Base-by-base conservation (phyloP, 2,797 vertebrate genomes). In the Galago senegalensis region DNA sequence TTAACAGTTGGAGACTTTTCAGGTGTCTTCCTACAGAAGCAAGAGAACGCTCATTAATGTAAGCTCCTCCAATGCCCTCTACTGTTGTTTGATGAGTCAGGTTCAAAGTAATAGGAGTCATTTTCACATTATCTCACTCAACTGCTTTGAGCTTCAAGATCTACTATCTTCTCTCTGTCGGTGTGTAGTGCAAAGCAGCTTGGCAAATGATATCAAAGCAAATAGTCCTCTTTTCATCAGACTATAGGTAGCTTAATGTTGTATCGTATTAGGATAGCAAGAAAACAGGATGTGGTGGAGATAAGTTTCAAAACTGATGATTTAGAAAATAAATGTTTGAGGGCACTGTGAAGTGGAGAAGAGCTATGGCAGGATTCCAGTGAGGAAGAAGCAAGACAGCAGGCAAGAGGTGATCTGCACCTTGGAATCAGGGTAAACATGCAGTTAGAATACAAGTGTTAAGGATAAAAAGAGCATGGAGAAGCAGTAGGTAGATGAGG, bases 101-200 rank as follows among this genome's bases (percentile, higher is more conserved):
- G 2, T 27, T 96, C 25, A 83, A 95, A 94, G 21, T 80, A 96
- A 94, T 31, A 89, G 12, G 21, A 76, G 25, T 56, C 7, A 34
- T 94, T 96, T 95, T 94, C 67, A 90, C 20, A n/a, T 93, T 60
- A 86, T 93, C 89, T 95, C 40, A 58, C 34, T 91, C 89, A 92
- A 34, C 20, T 86, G 7, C 49, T n/a, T 97, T 91, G 40, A 86
- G 61, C 40, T 67, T 93, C 61, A 94, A 92, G 29, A 77, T 61
- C 12, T 72, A 61, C 34, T 89, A 12, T 92, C 31, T 89, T 91
- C 56, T 80, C 16, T 40, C 34, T 76, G 37, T 93, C n/a, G 84
- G 60, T 91, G 60, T 3, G 29, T 67, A 67, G 40, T 77, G 53
- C 37, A 95, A 91, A 88, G 21, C 25, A 82, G 3, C 61, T 92